Evolutionary conservation across 2,113 vertebrate species (phyloP), one percentile per base, ranked within the genome.

Genomic region (Cyanoramphus novaezelandiae): DNA sequence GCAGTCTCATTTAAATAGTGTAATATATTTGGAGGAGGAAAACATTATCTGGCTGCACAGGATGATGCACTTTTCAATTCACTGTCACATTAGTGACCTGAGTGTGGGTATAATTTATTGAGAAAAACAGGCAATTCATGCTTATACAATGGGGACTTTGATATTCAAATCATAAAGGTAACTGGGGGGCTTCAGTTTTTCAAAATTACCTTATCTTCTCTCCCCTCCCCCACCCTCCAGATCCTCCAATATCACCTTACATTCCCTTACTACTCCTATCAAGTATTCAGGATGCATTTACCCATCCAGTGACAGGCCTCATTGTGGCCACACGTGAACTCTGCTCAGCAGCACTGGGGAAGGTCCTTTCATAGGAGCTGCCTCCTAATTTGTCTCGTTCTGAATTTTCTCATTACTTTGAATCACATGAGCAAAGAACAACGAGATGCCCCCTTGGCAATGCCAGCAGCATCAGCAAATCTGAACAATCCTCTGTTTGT

Each of bases 401-500:
- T 57, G 72, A 76, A 41, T 81, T 76, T 93, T 91, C 84, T 92
- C 84, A 88, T 95, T 95, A 68, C 92, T 94, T 91, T 91, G 93
- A 94, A 94, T 92, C 76, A 88, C 60, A 95, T 31, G 69, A 93
- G 76, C 69, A 93, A 95, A 91, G 81, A 80, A 86, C 35, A 86
- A 65, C 5, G 63, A 95, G 94, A 92, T 92, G 75, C 47, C 53
- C 76, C 80, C 82, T 74, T 76, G 79, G 86, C 80, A 87, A 47
- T 23, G 88, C 93, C 95, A 92, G 92, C 74, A 94, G 86, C 95
- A 92, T 93, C 93, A 93, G 96, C 86, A 93, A 53, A 93, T 86
- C 94, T 92, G 93, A 91, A 96, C 96, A 97, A 85, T 75, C 85
- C 83, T 93, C 95, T 93, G 88, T 91, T 93, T 97, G 89, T 97